Evolutionary conservation across 2,113 vertebrate genomes (phyloP).

Genomic region (Aspiorhynchus laticeps): DNA sequence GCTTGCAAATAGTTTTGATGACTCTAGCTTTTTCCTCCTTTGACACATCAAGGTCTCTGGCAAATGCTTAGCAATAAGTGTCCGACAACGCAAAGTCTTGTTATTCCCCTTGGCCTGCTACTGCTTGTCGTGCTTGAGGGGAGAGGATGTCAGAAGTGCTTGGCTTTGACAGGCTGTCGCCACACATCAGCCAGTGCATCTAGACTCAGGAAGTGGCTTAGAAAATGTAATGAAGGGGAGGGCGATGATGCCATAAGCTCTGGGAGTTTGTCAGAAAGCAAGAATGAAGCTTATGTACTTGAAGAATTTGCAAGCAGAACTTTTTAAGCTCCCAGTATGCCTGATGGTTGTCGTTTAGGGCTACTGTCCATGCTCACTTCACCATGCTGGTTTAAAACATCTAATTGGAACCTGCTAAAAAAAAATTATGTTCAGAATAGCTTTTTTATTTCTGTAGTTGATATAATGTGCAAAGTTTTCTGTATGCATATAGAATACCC

Average conservation of each 20-base stretch:
- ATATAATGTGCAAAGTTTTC: background rate
- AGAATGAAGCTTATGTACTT: slow-evolving; percentile 14
- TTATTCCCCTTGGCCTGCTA: slow-evolving; percentile 53
- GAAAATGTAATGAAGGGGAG: slow-evolving; percentile 35
- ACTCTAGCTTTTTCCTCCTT: slow-evolving; percentile 38
- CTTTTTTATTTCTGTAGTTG: background rate
- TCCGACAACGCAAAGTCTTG: slow-evolving; percentile 56
- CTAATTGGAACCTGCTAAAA: background rate
- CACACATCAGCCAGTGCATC: slow-evolving; percentile 40
- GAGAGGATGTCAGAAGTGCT: slow-evolving; percentile 52
- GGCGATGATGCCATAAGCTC: slow-evolving; percentile 24
- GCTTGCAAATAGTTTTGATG: slow-evolving; percentile 44
- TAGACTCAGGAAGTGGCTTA: slow-evolving; percentile 30
- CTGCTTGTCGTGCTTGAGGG: slow-evolving; percentile 38
- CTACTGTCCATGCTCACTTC: background rate
- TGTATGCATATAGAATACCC: background rate
- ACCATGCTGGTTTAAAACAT: background rate
- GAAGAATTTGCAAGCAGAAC: background rate
- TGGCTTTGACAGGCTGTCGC: slow-evolving; percentile 50
- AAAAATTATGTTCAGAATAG: background rate
- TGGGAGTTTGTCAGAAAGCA: slow-evolving; percentile 14
- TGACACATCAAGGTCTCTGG: slow-evolving; percentile 62
- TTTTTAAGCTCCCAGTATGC: background rate
- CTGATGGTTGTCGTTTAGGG: background rate
- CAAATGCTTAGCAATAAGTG: slow-evolving; percentile 62